Conservation (phyloP, 2,113 vertebrate genomes). For the Carollia perspicillata region DNA sequence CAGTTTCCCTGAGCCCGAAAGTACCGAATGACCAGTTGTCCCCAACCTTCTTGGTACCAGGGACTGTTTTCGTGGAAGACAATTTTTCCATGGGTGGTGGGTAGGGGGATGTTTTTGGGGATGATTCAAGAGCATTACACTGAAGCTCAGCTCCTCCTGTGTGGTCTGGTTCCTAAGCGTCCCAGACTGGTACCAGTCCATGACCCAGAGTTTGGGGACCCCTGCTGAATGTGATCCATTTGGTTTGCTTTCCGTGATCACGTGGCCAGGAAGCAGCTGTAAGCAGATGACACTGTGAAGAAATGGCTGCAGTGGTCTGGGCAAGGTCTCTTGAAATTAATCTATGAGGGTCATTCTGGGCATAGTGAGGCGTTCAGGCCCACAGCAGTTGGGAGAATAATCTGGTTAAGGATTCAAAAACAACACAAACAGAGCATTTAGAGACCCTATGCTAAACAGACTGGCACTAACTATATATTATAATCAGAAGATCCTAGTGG, state of each 20-base stretch:
- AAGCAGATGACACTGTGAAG: background rate
- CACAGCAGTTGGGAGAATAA: background rate
- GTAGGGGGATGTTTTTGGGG: too few relatives aligned
- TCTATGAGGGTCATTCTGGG: background rate
- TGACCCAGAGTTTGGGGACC: too few relatives aligned
- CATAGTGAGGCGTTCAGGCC: background rate
- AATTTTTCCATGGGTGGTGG: too few relatives aligned
- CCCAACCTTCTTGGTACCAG: too few relatives aligned
- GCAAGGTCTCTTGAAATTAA: background rate
- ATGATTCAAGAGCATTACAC: too few relatives aligned
- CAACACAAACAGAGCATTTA: background rate
- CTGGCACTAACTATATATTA: background rate
- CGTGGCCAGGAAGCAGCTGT: background rate
- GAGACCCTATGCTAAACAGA: background rate
- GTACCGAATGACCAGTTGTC: background rate
- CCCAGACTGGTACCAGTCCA: too few relatives aligned
- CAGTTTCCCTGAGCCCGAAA: background rate
- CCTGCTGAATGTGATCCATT: background rate
- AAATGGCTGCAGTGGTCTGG: background rate
- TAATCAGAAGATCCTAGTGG: background rate
- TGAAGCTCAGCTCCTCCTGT: too few relatives aligned
- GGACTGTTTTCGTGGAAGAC: too few relatives aligned
- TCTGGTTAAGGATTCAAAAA: background rate
- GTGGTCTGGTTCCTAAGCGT: too few relatives aligned
- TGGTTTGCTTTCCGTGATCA: background rate